A percentile compares a stretch with the other conserved stretches of the same genome.
Conservation (phyloP, 2,797 vertebrate species). For the Bufotes viridis region DNA sequence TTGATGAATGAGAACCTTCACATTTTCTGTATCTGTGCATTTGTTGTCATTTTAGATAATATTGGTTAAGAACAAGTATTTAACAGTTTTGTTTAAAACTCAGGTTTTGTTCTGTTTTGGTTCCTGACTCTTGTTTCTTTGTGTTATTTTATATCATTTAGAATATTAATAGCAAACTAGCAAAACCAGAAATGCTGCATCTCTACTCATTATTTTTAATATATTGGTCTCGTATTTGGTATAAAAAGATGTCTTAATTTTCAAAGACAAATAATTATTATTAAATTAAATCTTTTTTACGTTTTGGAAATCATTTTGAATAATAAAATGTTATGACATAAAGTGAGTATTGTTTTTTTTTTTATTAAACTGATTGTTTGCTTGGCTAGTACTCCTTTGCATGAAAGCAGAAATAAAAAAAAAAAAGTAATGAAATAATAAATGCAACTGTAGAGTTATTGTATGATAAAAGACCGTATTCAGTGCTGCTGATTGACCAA, state of each 20-base stretch:
- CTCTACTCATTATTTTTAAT: background rate
- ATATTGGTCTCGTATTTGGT: background rate
- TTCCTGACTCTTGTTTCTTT: background rate
- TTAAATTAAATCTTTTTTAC: slow-evolving; percentile 28
- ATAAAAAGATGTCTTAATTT: slow-evolving; percentile 33
- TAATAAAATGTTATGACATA: slow-evolving; percentile 3
- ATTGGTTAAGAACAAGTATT: background rate
- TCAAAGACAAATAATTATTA: slow-evolving; percentile 34
- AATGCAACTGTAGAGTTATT: no score
- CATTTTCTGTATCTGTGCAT: no score
- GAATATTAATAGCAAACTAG: background rate
- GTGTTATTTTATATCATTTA: background rate
- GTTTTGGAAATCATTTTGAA: slow-evolving; percentile 1
- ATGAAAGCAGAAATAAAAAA: background rate
- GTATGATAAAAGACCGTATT: no score
- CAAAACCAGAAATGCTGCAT: background rate
- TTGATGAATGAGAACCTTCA: no score
- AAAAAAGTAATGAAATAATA: no score
- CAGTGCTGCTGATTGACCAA: no score
- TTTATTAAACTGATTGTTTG: background rate
- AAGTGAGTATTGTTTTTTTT: background rate
- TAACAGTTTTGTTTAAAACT: background rate
- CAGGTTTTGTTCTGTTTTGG: background rate
- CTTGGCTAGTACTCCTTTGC: background rate
- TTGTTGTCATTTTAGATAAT: background rate